Evolutionary conservation across 2,797 vertebrate genomes (phyloP).

Genomic region (Glossophaga mutica): DNA sequence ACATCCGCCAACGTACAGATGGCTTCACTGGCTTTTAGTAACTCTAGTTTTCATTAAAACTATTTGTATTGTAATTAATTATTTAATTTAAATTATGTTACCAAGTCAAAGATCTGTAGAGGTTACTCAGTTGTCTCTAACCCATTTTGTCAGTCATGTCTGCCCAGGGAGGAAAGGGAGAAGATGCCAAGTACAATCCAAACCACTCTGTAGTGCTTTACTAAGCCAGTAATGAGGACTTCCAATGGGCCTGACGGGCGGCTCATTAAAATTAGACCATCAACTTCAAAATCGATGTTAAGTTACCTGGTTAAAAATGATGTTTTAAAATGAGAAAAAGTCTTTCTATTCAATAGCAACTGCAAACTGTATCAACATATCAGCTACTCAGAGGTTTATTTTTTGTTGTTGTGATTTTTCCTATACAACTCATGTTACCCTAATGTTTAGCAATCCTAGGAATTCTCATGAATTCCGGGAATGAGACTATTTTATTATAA

Average conservation of each 20-base stretch:
- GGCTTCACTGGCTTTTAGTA: constrained; percentile 15
- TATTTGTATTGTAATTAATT: constrained; percentile 45
- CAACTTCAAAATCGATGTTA: not conserved
- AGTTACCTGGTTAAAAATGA: not conserved
- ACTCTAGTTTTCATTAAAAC: constrained; percentile 25
- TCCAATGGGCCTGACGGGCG: not conserved
- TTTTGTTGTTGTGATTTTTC: not conserved
- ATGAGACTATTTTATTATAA: constrained; percentile 23
- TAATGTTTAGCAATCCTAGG: not conserved
- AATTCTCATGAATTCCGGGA: not conserved
- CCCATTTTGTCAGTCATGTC: not conserved
- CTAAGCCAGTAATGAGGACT: not conserved
- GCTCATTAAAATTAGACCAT: not conserved
- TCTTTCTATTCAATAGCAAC: constrained; percentile 53
- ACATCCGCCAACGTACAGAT: constrained; percentile 33
- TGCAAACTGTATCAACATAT: not conserved
- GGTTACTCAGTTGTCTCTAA: constrained; percentile 58
- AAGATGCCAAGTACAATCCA: not conserved
- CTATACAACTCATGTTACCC: not conserved
- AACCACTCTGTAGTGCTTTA: not conserved
- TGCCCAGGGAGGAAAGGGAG: not conserved
- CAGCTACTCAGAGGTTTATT: not conserved
- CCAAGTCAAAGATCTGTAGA: constrained; percentile 24
- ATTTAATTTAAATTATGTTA: constrained; percentile 50
- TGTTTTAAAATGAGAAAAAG: not conserved